These are phyloP conservation scores for Halcyon malimbica DNA, from an alignment of 2,113 vertebrate species.

Conservation along the genomic window DNA sequence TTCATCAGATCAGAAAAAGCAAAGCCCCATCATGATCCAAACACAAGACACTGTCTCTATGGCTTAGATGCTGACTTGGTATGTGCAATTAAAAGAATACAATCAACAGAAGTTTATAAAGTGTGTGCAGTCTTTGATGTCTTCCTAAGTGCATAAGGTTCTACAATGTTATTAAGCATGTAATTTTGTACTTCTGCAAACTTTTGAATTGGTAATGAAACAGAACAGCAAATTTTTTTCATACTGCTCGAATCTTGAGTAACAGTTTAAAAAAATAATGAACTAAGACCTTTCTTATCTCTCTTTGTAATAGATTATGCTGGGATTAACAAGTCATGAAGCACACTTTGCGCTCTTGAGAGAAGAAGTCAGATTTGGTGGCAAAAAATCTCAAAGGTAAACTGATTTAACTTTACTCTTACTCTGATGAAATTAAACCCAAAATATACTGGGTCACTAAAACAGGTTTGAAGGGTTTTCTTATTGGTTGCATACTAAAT, in stretches of 20 bases:
- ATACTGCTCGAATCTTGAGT: not conserved
- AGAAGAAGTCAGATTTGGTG: constrained; percentile 98
- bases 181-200: not conserved
- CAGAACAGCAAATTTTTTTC: not conserved
- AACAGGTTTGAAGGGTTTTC: not conserved
- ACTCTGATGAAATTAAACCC: not conserved
- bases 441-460: not conserved
- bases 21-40: constrained; percentile 88
- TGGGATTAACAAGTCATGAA: constrained; percentile 97
- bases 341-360: constrained; percentile 95
- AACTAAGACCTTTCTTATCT: not conserved
- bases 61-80: constrained; percentile 98
- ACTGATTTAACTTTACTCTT: constrained; percentile 13
- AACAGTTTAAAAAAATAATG: not conserved
- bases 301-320: constrained; percentile 89
- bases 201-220: not conserved
- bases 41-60: constrained; percentile 97
- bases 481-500: not conserved
- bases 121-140: not conserved
- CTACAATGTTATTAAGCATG: not conserved
- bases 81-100: constrained; percentile 54
- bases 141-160: not conserved
- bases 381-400: constrained; percentile 96
- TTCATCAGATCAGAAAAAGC: constrained; percentile 94
- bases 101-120: not conserved